These are phyloP conservation scores for Onychostoma macrolepis DNA, from an alignment of 2,113 vertebrate genomes.

Conservation along the genomic window DNA sequence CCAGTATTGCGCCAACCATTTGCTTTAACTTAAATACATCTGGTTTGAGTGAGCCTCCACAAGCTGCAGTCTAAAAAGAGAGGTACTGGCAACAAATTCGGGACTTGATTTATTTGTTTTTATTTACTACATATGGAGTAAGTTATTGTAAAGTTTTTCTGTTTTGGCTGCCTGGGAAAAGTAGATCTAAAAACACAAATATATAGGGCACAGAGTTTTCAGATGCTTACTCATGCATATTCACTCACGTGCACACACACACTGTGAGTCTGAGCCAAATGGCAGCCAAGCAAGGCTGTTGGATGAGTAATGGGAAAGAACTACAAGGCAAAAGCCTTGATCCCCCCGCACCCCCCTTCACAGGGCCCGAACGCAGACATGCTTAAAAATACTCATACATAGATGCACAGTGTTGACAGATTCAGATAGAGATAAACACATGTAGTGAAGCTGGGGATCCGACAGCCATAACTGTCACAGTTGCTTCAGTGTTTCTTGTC, in stretches of 20 bases:
- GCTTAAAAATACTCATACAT: conserved; percentile 45
- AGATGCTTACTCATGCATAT: conserved; percentile 29
- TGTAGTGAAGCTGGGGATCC: conserved; percentile 37
- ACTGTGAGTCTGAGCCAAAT: conserved; percentile 37
- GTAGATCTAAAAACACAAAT: not conserved
- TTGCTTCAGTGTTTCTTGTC: conserved; percentile 48
- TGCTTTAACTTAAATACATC: conserved; percentile 78
- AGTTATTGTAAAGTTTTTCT: conserved; percentile 16
- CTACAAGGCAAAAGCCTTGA: conserved; percentile 39
- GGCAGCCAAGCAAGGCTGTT: conserved; percentile 40
- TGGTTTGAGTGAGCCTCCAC: conserved; percentile 69
- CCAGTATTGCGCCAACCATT: conserved; percentile 71
- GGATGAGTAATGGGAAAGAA: conserved; percentile 51
- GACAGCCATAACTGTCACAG: conserved; percentile 66
- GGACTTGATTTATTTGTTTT: conserved; percentile 58
- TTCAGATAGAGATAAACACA: conserved; percentile 71
- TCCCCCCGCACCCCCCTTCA: not conserved
- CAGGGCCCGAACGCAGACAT: conserved; percentile 33
- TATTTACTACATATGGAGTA: conserved; percentile 16
- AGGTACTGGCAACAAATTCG: conserved; percentile 54
- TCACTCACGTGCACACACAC: not conserved
- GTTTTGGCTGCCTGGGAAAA: not conserved
- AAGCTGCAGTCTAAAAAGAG: conserved; percentile 54
- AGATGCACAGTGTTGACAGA: conserved; percentile 68
- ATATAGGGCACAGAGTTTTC: not conserved